Evolutionary conservation across 2,113 vertebrate genomes (phyloP).

Genomic region (Macquaria ambigua): DNA sequence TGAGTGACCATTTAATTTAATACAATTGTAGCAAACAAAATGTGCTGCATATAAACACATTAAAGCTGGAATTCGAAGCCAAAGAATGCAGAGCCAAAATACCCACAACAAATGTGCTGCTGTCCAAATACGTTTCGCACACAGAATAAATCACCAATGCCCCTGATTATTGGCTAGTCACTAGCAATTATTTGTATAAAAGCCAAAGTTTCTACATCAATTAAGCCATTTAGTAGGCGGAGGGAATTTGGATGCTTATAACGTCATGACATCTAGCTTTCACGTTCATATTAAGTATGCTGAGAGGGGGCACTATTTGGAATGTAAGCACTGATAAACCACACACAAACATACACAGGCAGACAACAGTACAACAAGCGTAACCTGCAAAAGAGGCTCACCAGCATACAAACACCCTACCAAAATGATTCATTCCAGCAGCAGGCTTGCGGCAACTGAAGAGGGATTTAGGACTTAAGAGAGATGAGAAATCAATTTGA

Average conservation of each 20-base stretch:
- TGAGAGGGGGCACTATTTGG: slow-evolving; percentile 3
- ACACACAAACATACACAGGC: neutral
- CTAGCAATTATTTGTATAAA: too few relatives aligned
- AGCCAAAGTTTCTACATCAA: neutral
- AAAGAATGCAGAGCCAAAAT: neutral
- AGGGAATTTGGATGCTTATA: neutral
- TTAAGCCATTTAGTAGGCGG: neutral
- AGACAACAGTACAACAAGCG: slow-evolving; percentile 22
- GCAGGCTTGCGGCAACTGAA: slow-evolving; percentile 59
- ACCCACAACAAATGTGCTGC: neutral
- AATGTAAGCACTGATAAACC: neutral
- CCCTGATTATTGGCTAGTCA: neutral
- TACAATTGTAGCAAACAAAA: neutral
- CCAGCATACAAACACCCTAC: slow-evolving; percentile 44
- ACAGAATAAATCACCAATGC: neutral
- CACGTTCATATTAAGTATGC: neutral
- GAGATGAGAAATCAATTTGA: slow-evolving; percentile 81
- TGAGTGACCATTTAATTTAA: neutral
- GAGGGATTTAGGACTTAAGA: slow-evolving; percentile 77
- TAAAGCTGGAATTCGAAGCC: neutral
- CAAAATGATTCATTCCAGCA: slow-evolving; percentile 73
- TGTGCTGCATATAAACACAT: neutral
- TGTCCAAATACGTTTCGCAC: neutral
- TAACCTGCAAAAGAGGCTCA: slow-evolving; percentile 44
- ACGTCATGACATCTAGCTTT: neutral